A percentile compares a stretch with the other conserved stretches of the same genome.
phyloP scores from a whole-genome alignment of 2,888 invertebrate species.

The Argyresthia goedartella region DNA sequence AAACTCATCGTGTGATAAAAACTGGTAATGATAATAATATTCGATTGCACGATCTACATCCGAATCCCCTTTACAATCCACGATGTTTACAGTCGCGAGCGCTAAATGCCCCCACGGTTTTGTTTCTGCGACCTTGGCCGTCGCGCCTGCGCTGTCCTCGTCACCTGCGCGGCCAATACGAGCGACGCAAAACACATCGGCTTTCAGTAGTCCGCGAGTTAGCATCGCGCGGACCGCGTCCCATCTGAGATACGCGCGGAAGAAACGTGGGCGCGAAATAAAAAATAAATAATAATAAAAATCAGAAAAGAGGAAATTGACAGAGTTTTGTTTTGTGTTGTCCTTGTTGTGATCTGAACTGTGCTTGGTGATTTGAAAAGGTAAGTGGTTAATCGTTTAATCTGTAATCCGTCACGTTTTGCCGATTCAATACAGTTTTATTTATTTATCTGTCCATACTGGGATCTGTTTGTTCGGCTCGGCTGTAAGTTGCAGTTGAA shows the following conservation, averaged over 20 bases:
- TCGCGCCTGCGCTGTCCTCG: background rate
- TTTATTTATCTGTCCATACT: slow-evolving; percentile 23
- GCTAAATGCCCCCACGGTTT: too few species aligned
- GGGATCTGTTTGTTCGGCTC: slow-evolving; percentile 9
- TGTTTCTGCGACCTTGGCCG: background rate
- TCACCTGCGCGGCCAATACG: background rate
- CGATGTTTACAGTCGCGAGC: too few species aligned
- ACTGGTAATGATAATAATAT: too few species aligned
- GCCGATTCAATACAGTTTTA: slow-evolving; percentile 42
- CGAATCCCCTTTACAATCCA: too few species aligned
- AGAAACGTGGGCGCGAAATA: slow-evolving; percentile 5
- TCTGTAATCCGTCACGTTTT: slow-evolving; percentile 48
- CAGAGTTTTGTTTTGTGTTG: background rate
- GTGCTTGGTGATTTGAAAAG: background rate
- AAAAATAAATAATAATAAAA: background rate
- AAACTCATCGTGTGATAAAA: too few species aligned
- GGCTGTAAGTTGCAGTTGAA: background rate
- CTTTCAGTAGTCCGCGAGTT: slow-evolving; percentile 5
- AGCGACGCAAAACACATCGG: slow-evolving; percentile 3
- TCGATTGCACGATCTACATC: too few species aligned
- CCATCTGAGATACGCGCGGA: slow-evolving; percentile 6
- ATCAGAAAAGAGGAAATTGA: too few species aligned
- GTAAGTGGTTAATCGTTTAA: slow-evolving; percentile 34
- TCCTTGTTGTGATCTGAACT: background rate
- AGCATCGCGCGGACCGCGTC: slow-evolving; percentile 15